Base-by-base conservation (phyloP, 2,797 vertebrate genomes). In the Merluccius polli region DNA sequence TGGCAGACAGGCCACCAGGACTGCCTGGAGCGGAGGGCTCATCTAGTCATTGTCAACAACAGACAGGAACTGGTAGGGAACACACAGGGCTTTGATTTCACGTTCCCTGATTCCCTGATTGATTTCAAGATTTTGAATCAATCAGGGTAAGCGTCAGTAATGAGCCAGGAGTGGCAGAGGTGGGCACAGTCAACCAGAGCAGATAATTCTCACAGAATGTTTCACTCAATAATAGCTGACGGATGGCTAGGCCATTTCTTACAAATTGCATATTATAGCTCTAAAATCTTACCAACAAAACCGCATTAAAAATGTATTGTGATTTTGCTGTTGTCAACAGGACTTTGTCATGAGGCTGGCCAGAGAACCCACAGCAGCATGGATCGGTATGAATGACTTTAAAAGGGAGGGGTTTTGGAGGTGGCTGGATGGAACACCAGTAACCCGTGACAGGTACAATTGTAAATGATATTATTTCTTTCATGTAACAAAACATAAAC, bases 361-460 rank as follows among this genome's bases (percentile, higher is more conserved):
- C 0, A 0, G 0, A 12, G 44, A 70, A 38, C 27, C 72, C 0
- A 0, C 0, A 3, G 52, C 72, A 11, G 81, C 77, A 0, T 89
- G 88, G 88, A 71, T 88, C 0, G 87, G 88, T 16, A 87, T 89
- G 88, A 86, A 83, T n/a, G 87, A 89, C 84, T 63, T 75, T 24
- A 10, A 36, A 29, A 0, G 35, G 30, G 88, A 89, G 16, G 84
- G 86, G n/a, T 75, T 8, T 0, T 88, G 83, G 80, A 5, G 76
- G 3, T 88, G 88, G 88, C 78, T 89, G 79, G 85, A 89, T 33
- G 85, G 82, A 52, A 85, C 83, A 1, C 71, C 18, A 8, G 83
- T 88, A 1, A 1, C 81, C n/a, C 74, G 5, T 70, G 24, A 81
- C 1, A 1, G 52, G 88, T 89, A 65, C 82, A 75, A 59, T 10